Conservation (phyloP, 2,888 invertebrate genomes). For the Abrostola tripartita region DNA sequence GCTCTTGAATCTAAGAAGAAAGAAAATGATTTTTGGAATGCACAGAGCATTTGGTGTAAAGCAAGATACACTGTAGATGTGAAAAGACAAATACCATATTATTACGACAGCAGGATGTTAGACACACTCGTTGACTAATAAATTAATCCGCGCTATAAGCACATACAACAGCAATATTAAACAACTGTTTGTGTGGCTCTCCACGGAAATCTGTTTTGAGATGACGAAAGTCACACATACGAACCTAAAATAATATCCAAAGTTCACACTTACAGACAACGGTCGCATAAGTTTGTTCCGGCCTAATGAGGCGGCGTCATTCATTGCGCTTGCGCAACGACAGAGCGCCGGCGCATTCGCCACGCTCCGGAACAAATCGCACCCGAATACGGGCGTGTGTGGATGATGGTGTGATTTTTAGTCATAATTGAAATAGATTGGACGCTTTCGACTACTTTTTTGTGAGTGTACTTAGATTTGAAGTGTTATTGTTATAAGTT, state of each 20-base stretch:
- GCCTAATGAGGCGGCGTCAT: slow-evolving; percentile 80
- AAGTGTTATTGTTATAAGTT: slow-evolving; percentile 9
- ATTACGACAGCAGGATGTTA: not conserved
- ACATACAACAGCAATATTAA: not conserved
- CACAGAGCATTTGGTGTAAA: too few species aligned
- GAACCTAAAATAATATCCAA: slow-evolving; percentile 38
- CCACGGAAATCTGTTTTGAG: not conserved
- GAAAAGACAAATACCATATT: not conserved
- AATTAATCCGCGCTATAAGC: not conserved
- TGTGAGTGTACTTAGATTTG: slow-evolving; percentile 29
- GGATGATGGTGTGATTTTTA: slow-evolving; percentile 74
- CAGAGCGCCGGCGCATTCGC: slow-evolving; percentile 78
- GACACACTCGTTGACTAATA: not conserved
- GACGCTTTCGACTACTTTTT: slow-evolving; percentile 37
- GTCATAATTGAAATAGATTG: slow-evolving; percentile 57
- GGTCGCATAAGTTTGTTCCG: slow-evolving; percentile 74
- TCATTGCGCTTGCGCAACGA: slow-evolving; percentile 80
- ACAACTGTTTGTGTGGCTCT: slow-evolving; percentile 2
- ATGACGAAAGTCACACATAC: slow-evolving; percentile 13
- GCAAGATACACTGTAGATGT: not conserved
- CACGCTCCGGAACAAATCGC: slow-evolving; percentile 83
- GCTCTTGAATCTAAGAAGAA: too few species aligned
- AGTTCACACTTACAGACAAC: slow-evolving; percentile 55
- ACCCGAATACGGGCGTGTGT: slow-evolving; percentile 77
- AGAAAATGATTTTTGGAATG: too few species aligned